phyloP scores from a whole-genome alignment of 2,797 vertebrate species.

The Hydrolagus colliei region DNA sequence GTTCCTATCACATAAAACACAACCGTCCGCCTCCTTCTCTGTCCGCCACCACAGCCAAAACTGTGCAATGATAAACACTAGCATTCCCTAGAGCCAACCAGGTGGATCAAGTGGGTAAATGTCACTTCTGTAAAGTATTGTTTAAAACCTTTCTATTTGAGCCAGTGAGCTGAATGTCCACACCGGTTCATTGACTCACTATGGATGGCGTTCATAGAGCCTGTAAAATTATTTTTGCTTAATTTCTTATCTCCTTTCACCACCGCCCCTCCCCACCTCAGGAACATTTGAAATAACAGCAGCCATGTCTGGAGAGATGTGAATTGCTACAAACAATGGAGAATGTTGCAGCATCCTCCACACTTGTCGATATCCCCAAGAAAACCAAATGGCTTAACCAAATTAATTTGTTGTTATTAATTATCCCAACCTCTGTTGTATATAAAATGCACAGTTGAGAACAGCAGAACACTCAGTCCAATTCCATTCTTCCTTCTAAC shows the following conservation, averaged over 20 bases:
- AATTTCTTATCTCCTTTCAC: not conserved
- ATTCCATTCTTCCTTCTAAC: not conserved
- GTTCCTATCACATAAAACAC: not conserved
- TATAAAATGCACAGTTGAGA: not conserved
- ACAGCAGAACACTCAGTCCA: not conserved
- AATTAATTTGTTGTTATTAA: not conserved
- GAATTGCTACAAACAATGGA: too few relatives aligned
- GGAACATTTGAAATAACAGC: not conserved
- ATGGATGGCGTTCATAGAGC: not conserved
- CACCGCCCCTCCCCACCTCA: not conserved
- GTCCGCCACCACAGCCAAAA: too few relatives aligned
- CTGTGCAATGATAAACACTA: too few relatives aligned
- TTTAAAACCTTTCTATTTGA: not conserved
- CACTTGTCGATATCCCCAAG: not conserved
- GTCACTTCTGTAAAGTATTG: too few relatives aligned
- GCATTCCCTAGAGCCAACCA: too few relatives aligned
- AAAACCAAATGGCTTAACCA: not conserved
- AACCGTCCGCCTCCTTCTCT: too few relatives aligned
- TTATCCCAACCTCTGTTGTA: conserved; percentile 6
- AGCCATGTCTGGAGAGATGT: not conserved
- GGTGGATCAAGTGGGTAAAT: too few relatives aligned
- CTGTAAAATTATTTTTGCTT: too few relatives aligned
- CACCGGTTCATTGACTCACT: not conserved
- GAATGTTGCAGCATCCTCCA: not conserved
- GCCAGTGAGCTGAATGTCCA: not conserved